These are phyloP conservation scores for Eulithis prunata DNA, from an alignment of 2,888 invertebrate species.

Conservation along the genomic window DNA sequence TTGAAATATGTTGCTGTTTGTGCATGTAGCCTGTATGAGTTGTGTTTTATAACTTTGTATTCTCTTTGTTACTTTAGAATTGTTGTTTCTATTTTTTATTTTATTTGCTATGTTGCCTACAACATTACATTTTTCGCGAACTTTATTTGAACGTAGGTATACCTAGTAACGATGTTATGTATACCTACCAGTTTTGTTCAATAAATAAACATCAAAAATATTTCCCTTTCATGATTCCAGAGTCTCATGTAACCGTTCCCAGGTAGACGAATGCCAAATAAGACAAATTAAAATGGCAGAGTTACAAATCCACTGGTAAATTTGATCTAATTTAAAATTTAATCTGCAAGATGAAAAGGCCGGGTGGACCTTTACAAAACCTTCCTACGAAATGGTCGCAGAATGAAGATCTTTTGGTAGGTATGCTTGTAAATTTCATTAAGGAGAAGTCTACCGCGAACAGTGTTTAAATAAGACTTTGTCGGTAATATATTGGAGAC, in stretches of 20 bases:
- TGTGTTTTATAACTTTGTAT: slow-evolving; percentile 1
- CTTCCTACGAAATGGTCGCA: slow-evolving; percentile 38
- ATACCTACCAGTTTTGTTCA: too few relatives aligned
- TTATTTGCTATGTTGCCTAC: background rate
- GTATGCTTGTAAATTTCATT: slow-evolving; percentile 68
- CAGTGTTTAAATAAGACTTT: slow-evolving; percentile 57
- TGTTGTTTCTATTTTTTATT: background rate
- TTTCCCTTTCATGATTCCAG: slow-evolving; percentile 5
- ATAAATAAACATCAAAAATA: background rate
- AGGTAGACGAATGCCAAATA: slow-evolving; percentile 44
- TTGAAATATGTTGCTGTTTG: slow-evolving; percentile 26
- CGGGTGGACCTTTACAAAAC: slow-evolving; percentile 47
- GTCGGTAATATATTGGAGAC: slow-evolving; percentile 32
- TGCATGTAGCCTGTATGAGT: background rate
- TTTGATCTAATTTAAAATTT: slow-evolving; percentile 77
- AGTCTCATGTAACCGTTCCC: slow-evolving; percentile 10
- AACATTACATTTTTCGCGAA: too few relatives aligned
- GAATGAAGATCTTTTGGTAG: slow-evolving; percentile 66
- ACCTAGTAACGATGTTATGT: too few relatives aligned
- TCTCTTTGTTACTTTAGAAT: background rate
- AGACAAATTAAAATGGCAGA: slow-evolving; percentile 62
- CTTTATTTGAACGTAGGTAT: background rate
- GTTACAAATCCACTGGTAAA: slow-evolving; percentile 64
- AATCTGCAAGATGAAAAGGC: slow-evolving; percentile 73
- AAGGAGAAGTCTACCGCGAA: slow-evolving; percentile 57